A percentile compares a stretch with the other conserved stretches of the same genome.
Conservation (phyloP, 1,140 invertebrate genomes). For the Orchestia grillus region DNA sequence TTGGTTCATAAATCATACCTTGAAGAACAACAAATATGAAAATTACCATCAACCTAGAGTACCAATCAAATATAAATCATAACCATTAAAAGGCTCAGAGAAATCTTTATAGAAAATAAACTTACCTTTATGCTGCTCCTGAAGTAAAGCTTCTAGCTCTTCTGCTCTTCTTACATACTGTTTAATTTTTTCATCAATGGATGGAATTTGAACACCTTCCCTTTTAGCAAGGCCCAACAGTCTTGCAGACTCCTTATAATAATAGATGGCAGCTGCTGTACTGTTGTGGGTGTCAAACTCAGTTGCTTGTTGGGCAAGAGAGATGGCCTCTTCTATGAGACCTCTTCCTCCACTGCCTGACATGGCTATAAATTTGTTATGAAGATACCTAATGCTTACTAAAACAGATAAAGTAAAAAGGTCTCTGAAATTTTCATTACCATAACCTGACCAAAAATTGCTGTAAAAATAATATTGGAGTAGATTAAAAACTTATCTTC, state of each 20-base stretch:
- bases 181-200: slow-evolving; percentile 60
- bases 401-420: too few relatives aligned
- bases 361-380: background rate
- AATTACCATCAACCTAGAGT: background rate
- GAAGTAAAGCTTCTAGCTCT: slow-evolving; percentile 59
- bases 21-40: too few relatives aligned
- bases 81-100: background rate
- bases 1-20: too few relatives aligned
- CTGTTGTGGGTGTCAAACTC: slow-evolving; percentile 62
- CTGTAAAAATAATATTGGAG: too few relatives aligned
- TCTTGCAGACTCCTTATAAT: slow-evolving; percentile 62
- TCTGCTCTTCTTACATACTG: slow-evolving; percentile 63
- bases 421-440: too few relatives aligned
- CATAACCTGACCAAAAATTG: too few relatives aligned
- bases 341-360: background rate
- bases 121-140: background rate
- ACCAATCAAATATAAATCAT: background rate
- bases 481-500: too few relatives aligned
- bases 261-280: slow-evolving; percentile 62
- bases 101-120: background rate
- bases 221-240: slow-evolving; percentile 58
- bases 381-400: too few relatives aligned
- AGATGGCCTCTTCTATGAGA: slow-evolving; percentile 57
- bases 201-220: slow-evolving; percentile 56
- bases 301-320: slow-evolving; percentile 64